Evolutionary conservation across 2,797 vertebrate species (phyloP).

Genomic region (Notamacropus eugenii): DNA sequence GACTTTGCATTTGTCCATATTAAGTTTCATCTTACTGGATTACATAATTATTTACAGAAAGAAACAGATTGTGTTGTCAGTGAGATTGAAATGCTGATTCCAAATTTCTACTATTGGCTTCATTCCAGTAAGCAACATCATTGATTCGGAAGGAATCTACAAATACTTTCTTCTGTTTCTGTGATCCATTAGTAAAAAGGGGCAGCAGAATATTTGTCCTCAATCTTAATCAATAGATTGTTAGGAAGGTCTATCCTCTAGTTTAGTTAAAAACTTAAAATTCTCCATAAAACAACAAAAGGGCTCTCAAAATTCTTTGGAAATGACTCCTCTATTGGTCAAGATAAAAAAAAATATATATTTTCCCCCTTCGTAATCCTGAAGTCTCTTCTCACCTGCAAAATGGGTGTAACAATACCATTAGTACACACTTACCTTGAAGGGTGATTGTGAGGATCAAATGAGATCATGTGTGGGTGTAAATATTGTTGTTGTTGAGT

Average conservation of each 20-base stretch:
- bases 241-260: neutral
- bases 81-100: neutral
- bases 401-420: neutral
- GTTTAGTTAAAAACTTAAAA: conserved; percentile 5
- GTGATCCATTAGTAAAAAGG: neutral
- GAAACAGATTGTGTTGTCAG: conserved; percentile 20
- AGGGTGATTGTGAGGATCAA: neutral
- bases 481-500: neutral
- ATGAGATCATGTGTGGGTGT: neutral
- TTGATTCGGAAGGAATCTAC: neutral
- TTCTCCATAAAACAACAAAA: neutral
- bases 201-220: neutral
- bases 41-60: conserved; percentile 40
- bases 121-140: neutral
- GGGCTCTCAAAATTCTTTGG: conserved; percentile 52
- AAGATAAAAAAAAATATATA: neutral
- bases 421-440: neutral
- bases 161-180: neutral
- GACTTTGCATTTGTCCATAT: neutral
- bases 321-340: conserved; percentile 30
- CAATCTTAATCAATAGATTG: neutral
- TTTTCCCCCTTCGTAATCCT: neutral
- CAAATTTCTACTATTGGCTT: conserved; percentile 24
- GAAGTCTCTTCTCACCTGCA: neutral
- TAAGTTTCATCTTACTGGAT: neutral